Evolutionary conservation across 2,888 invertebrate species (phyloP), one percentile per base, ranked within the genome.

Genomic region (Hymenopus coronatus): DNA sequence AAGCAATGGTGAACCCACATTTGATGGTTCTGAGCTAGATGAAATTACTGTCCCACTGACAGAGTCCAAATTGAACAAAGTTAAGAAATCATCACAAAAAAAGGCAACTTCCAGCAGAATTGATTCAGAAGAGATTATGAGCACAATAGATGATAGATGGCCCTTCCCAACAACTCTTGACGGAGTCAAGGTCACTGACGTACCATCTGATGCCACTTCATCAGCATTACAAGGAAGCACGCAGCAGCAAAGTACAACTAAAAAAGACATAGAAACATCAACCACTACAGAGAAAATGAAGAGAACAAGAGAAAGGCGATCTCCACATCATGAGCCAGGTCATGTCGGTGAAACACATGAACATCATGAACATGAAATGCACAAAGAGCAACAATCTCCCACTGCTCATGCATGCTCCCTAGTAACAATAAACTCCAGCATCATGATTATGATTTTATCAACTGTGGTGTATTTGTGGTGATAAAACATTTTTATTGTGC

Each of bases 281-380:
- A 15, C n/a, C n/a, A 46, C 27, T 27, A 85, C 40, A 28, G 30
- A 84, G 14, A 20, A 25, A 85, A 7, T 14, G 12, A 40, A 54
- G 12, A 85, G 27, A 87, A 27, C 33, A 25, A 87, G 87, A 82
- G 82, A 30, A 20, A 88, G 15, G 28, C 83, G 88, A 46, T 88
- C 88, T 4, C 90, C 91, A 0, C 91, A 91, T 88, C 91, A 91
- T 88, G 90, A 91, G 83, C 91, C 91, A 90, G 89, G 92, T 90
- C 91, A 91, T 85, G 91, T 90, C 88, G 89, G 91, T 86, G 90
- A 91, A 85, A 91, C 91, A 27, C 87, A 91, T 54, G 88, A 90
- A 46, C 83, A 88, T 81, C 54, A 88, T 33, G 88, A 90, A 54
- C 88, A 90, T 40, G 84, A 87, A 14, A 88, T 70, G 54, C 54